Evolutionary conservation across 2,797 vertebrate species (phyloP).

Genomic region (Muraenolepis orangiensis): DNA sequence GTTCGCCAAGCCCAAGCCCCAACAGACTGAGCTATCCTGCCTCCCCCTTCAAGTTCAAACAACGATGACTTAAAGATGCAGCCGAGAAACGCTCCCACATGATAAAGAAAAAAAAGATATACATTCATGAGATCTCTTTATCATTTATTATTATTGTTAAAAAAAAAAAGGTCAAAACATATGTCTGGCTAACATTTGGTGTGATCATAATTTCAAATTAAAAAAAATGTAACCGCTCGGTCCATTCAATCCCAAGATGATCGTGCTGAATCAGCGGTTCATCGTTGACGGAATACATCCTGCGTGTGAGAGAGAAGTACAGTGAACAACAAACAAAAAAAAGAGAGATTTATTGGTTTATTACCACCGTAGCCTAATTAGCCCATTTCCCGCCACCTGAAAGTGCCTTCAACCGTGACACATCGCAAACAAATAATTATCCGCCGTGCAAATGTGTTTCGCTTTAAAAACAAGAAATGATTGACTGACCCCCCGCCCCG

Average conservation of each 20-base stretch:
- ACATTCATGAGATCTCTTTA: neutral
- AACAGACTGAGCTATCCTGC: no score
- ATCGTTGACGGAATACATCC: no score
- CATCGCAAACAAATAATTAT: slow-evolving; percentile 39
- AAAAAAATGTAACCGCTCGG: neutral
- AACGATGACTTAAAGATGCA: neutral
- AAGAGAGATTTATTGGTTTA: no score
- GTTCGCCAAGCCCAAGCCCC: no score
- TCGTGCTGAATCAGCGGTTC: neutral
- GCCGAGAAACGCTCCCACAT: neutral
- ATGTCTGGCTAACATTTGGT: neutral
- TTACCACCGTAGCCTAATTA: neutral
- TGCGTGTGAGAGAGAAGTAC: no score
- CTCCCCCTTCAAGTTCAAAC: no score
- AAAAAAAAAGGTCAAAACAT: no score
- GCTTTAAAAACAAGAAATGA: slow-evolving; percentile 47
- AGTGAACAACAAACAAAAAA: no score
- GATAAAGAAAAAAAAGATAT: neutral
- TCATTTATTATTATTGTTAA: neutral
- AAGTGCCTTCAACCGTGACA: slow-evolving; percentile 36
- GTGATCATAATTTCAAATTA: neutral
- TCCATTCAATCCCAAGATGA: neutral
- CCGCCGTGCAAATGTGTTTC: slow-evolving; percentile 61
- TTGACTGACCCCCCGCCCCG: slow-evolving; percentile 57
- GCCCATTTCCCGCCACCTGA: slow-evolving; percentile 61